Evolutionary conservation across 2,888 invertebrate genomes (phyloP), one percentile per base, ranked within the genome.

Genomic region (Drosophila algonquin): DNA sequence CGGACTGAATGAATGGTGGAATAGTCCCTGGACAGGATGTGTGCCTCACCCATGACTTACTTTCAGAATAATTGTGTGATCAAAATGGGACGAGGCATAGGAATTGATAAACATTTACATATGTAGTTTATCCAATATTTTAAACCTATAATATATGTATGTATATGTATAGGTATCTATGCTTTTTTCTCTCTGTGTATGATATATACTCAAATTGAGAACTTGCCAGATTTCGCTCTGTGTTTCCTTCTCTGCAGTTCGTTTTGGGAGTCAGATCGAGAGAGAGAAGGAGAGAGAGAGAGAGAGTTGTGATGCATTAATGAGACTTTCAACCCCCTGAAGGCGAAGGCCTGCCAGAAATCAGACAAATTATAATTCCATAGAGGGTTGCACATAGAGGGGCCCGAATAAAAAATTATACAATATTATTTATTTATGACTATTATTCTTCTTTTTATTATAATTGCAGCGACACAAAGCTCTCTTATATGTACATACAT

Each of bases 1-100:
- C 14, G 16, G 27, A 32, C 40, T 21, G 8, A 12, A n/a, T 30
- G 54, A 55, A 12, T 32, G 40, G 18, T 21, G 40, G 40, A 60
- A 7, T 44, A 8, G n/a, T 48, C 53, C 45, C 35, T 58, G 61
- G 56, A 77, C 83, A 84, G 87, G 82, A 81, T 80, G 74, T 79
- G 63, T 55, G 67, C 58, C 52, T 46, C 55, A 61, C 14, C 24
- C 45, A 40, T 40, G 40, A 40, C 2, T 40, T 40, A 40, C 40
- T 40, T 40, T 30, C 30, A 7, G 8, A 30, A 30, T 7, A 27
- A 21, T 21, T 21, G 3, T 21, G 2, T 3, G 21, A 21, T 24
- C 24, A 24, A 24, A 24, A 24, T 24, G 24, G 24, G 24, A 21
- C 5, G 24, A 24, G 24, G 5, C 24, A 24, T 24, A 24, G 3